phyloP scores from a whole-genome alignment of 2,888 invertebrate species.

The Calephelis perditalis region DNA sequence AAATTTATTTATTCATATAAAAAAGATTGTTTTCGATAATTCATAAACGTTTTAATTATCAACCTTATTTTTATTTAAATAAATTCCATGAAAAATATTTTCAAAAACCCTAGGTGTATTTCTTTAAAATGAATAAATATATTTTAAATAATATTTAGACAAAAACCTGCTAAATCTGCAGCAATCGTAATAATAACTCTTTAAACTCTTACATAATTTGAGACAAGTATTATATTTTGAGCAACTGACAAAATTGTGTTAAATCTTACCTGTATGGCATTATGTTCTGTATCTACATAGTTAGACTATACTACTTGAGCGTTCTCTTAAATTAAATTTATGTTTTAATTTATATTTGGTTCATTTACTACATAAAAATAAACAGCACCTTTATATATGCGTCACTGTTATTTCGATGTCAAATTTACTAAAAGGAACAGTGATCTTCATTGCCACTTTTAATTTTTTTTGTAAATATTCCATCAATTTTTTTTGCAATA shows the following conservation, averaged over 20 bases:
- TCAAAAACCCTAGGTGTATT: no score
- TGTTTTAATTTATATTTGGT: slow-evolving; percentile 60
- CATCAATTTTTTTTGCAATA: no score
- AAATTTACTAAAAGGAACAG: slow-evolving; percentile 12
- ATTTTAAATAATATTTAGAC: no score
- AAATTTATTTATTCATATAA: no score
- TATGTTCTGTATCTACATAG: slow-evolving; percentile 50
- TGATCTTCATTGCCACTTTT: slow-evolving; percentile 1
- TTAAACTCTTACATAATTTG: not conserved
- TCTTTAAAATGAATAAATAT: no score
- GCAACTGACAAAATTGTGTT: not conserved
- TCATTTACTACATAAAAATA: slow-evolving; percentile 58
- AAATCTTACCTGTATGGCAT: slow-evolving; percentile 31
- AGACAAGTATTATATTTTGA: not conserved
- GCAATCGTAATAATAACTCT: no score
- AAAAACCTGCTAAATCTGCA: no score
- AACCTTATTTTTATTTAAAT: no score
- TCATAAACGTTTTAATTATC: no score
- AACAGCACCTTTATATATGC: slow-evolving; percentile 51
- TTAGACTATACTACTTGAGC: slow-evolving; percentile 41
- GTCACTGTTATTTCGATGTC: slow-evolving; percentile 17
- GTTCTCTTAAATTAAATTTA: slow-evolving; percentile 42
- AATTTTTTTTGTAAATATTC: not conserved
- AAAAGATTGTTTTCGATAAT: no score
- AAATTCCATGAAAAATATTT: no score